phyloP scores from a whole-genome alignment of 2,888 invertebrate genomes.

The Dugesia japonica region DNA sequence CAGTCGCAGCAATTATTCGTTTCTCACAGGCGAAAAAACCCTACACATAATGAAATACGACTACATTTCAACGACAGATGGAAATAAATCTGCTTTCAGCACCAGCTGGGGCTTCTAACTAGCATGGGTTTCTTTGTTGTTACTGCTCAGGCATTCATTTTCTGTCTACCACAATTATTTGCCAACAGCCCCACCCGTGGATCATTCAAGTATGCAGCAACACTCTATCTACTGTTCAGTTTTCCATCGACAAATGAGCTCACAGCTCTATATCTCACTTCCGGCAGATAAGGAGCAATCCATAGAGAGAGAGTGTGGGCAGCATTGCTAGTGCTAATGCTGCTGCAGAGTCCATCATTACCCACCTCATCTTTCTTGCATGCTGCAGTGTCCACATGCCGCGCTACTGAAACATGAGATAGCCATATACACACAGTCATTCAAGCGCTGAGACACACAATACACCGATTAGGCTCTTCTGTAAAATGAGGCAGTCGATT shows the following conservation, averaged over 20 bases:
- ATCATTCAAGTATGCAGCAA: constrained; percentile 20
- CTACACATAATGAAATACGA: constrained; percentile 20
- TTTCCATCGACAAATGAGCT: constrained; percentile 14
- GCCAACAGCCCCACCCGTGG: constrained; percentile 20
- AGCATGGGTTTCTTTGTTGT: constrained; percentile 20
- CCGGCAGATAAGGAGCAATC: background rate
- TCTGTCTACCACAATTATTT: constrained; percentile 20
- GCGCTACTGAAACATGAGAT: constrained; percentile 20
- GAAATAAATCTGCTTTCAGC: constrained; percentile 20
- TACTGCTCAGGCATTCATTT: constrained; percentile 16
- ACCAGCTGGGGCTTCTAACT: constrained; percentile 20
- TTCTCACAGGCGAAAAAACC: constrained; percentile 20
- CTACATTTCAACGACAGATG: constrained; percentile 15
- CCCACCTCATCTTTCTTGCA: constrained; percentile 9
- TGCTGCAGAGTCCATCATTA: constrained; percentile 15
- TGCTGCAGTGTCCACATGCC: constrained; percentile 14
- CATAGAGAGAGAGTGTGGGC: background rate
- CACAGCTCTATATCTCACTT: constrained; percentile 20
- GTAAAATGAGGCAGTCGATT: constrained; percentile 20
- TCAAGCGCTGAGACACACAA: constrained; percentile 16
- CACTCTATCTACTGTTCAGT: constrained; percentile 16
- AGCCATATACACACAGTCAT: constrained; percentile 13
- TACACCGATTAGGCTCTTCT: constrained; percentile 15
- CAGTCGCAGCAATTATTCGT: constrained; percentile 20
- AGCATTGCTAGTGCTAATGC: constrained; percentile 20